These are phyloP conservation scores for Atta colombica DNA, from an alignment of 1,140 invertebrate species.

Conservation along the genomic window DNA sequence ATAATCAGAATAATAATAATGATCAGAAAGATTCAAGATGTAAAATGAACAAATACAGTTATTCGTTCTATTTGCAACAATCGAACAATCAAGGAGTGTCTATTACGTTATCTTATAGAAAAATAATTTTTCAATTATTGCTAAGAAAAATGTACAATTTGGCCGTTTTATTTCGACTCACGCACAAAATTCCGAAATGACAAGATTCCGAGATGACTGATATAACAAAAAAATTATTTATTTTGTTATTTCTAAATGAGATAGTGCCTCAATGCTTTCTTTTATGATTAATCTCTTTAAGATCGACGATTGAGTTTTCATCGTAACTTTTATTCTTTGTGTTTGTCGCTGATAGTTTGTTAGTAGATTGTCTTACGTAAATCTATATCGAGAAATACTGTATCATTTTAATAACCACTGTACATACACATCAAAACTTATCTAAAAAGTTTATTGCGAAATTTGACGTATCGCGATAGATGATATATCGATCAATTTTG, in stretches of 20 bases:
- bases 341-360: not conserved
- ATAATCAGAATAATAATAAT: not conserved
- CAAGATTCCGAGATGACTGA: not conserved
- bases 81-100: not conserved
- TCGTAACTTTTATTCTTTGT: not conserved
- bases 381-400: slow-evolving; percentile 29
- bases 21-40: not conserved
- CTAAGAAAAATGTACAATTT: not conserved
- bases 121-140: not conserved
- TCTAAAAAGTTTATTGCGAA: slow-evolving; percentile 31
- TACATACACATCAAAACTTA: slow-evolving; percentile 28
- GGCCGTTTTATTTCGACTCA: not conserved
- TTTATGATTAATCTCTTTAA: not conserved
- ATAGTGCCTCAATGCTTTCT: not conserved
- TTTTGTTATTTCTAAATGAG: not conserved
- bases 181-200: not conserved
- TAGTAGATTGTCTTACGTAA: slow-evolving; percentile 44
- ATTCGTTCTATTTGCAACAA: not conserved
- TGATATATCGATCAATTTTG: not conserved
- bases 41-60: not conserved
- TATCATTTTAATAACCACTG: slow-evolving; percentile 16
- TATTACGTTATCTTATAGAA: not conserved
- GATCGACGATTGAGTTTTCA: slow-evolving; percentile 17
- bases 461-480: slow-evolving; percentile 31
- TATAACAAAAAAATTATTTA: slow-evolving; percentile 18